Evolutionary conservation across 2,113 vertebrate genomes (phyloP), one percentile per base, ranked within the genome.

Genomic region (Brachyhypopomus gauderio): DNA sequence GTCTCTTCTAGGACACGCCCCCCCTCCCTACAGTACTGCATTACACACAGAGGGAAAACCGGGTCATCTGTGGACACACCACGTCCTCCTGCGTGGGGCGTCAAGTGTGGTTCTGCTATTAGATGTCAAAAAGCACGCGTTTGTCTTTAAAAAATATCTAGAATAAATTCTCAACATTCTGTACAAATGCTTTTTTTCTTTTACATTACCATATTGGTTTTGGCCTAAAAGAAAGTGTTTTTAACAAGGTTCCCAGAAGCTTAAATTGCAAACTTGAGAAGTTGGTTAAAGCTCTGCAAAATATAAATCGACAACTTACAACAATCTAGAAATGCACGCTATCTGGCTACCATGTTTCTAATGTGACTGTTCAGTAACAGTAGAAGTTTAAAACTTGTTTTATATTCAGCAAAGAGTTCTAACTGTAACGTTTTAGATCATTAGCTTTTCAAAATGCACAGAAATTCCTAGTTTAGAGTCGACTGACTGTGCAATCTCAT

Each of bases 401-500:
- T 59, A 63, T 81, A 25, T 69, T 63, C 80, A 66, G 70, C 66
- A 83, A 91, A 91, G 52, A 72, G 78, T 81, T 94, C 90, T 93
- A 94, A n/a, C 73, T 78, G 71, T 64, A 63, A 27, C 27, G 71
- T 67, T 67, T 84, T 71, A 72, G 58, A 23, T 58, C 70, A 16
- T 80, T 45, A 55, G 25, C 77, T 66, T 67, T 78, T 93, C 93
- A 94, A 95, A 96, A 95, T 94, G 94, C 93, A 92, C 95, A 95
- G 94, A 93, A 95, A 95, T 93, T 94, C 93, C 94, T 78, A 36
- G 93, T 96, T 96, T 96, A 96, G 95, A 96, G 95, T 96, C 95
- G 92, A 91, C 92, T 93, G 95, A 96, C 95, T 96, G 94, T 96
- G 95, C 95, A 96, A 96, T 96, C 95, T 96, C 95, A 95, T 95